phyloP scores from a whole-genome alignment of 2,797 vertebrate genomes.

The Mormyrus hasselquistii region DNA sequence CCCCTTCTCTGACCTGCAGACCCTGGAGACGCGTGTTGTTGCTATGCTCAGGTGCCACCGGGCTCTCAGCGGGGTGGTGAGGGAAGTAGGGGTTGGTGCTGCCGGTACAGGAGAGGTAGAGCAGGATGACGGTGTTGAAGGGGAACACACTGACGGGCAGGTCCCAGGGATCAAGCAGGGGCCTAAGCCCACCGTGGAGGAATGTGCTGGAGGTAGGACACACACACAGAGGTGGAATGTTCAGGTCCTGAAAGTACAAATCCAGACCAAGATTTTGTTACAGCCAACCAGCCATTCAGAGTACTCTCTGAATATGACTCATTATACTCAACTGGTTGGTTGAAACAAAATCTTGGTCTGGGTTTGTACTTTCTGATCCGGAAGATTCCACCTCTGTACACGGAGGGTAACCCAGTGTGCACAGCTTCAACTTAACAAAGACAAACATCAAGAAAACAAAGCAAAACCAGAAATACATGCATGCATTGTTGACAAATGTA shows the following conservation, averaged over 20 bases:
- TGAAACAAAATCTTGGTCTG: not conserved
- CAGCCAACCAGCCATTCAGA: not conserved
- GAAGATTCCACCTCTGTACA: not conserved
- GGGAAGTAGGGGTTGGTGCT: conserved; percentile 55
- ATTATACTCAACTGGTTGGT: not conserved
- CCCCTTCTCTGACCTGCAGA: conserved; percentile 48
- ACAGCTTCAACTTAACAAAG: not conserved
- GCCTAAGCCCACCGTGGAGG: conserved; percentile 51
- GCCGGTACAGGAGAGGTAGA: conserved; percentile 59
- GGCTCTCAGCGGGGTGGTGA: conserved; percentile 34
- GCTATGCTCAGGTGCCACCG: conserved; percentile 28
- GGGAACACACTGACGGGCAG: conserved; percentile 59
- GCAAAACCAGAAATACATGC: not conserved
- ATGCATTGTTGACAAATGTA: not conserved
- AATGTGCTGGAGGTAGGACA: conserved; percentile 49
- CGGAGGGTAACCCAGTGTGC: not conserved
- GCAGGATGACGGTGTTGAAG: conserved; percentile 58
- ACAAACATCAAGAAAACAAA: not conserved
- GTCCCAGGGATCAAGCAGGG: conserved; percentile 53
- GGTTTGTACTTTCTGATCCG: not conserved
- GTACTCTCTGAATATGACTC: not conserved
- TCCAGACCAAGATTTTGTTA: not conserved
- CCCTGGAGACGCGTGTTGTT: conserved; percentile 49
- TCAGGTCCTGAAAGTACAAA: not conserved
- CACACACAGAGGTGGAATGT: not conserved